Conservation (phyloP, 2,888 invertebrate genomes). For the Dryomyza anilis region DNA sequence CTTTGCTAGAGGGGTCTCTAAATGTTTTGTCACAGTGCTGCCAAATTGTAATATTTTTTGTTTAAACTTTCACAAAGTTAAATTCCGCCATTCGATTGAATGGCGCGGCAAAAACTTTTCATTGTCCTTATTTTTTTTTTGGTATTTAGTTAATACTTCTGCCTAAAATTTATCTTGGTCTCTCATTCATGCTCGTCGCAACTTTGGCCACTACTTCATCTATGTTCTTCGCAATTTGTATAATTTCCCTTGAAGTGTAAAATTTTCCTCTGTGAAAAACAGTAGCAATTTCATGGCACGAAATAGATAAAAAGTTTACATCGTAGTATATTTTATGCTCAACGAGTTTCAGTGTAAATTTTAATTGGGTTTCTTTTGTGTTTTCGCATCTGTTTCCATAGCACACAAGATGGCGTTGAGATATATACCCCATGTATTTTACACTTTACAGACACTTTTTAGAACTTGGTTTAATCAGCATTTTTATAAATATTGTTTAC, state of each 20-base stretch:
- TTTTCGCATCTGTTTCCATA: too few species aligned
- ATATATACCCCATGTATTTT: too few species aligned
- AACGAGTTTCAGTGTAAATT: background rate
- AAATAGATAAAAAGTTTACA: background rate
- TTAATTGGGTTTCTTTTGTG: background rate
- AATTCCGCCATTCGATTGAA: background rate
- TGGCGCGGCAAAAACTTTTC: background rate
- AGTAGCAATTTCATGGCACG: background rate
- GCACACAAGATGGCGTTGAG: too few species aligned
- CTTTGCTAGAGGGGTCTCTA: too few species aligned
- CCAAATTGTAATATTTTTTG: background rate
- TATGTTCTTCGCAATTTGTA: background rate
- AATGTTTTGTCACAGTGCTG: background rate
- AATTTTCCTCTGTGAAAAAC: background rate
- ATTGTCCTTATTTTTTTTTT: background rate
- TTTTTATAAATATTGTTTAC: too few species aligned
- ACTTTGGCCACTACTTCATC: too few species aligned
- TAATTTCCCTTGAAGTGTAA: background rate
- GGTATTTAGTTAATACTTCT: too few species aligned
- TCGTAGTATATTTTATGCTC: background rate
- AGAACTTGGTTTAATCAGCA: too few species aligned
- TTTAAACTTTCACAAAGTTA: background rate
- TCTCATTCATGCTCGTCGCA: too few species aligned
- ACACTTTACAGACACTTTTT: too few species aligned
- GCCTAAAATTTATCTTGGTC: too few species aligned